phyloP scores from a whole-genome alignment of 2,888 invertebrate species.

The Tineola bisselliella region DNA sequence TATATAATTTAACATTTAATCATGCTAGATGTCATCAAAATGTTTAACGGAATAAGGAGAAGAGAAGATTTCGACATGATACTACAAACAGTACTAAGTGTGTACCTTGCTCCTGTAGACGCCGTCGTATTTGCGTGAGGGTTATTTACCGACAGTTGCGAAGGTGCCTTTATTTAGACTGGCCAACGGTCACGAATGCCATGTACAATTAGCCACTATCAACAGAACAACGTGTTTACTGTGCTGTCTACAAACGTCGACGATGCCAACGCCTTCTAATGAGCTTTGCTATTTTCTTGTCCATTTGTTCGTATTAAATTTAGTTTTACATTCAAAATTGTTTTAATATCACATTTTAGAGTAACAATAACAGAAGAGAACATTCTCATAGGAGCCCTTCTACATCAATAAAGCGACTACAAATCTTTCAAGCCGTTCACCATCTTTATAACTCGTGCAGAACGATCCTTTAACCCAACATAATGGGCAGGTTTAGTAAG shows the following conservation, averaged over 20 bases:
- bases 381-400: conserved; percentile 55
- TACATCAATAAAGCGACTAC: conserved; percentile 61
- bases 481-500: conserved; percentile 64
- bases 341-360: background rate
- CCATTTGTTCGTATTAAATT: background rate
- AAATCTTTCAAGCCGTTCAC: conserved; percentile 60
- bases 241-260: background rate
- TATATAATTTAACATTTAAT: no score
- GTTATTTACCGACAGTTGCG: conserved; percentile 56
- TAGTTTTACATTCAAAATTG: background rate
- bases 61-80: background rate
- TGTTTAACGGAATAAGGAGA: background rate
- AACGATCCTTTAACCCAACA: conserved; percentile 64
- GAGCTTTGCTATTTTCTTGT: background rate
- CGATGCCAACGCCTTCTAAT: background rate
- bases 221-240: conserved; percentile 5
- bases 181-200: conserved; percentile 45
- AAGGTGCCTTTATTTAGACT: conserved; percentile 50
- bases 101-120: conserved; percentile 28
- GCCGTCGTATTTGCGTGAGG: conserved; percentile 53
- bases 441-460: conserved; percentile 63
- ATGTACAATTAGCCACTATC: conserved; percentile 50
- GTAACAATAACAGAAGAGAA: background rate
- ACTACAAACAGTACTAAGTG: conserved; percentile 17
- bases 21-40: background rate